Evolutionary conservation across 2,113 vertebrate species (phyloP).

Genomic region (Phrynocephalus versicolor): DNA sequence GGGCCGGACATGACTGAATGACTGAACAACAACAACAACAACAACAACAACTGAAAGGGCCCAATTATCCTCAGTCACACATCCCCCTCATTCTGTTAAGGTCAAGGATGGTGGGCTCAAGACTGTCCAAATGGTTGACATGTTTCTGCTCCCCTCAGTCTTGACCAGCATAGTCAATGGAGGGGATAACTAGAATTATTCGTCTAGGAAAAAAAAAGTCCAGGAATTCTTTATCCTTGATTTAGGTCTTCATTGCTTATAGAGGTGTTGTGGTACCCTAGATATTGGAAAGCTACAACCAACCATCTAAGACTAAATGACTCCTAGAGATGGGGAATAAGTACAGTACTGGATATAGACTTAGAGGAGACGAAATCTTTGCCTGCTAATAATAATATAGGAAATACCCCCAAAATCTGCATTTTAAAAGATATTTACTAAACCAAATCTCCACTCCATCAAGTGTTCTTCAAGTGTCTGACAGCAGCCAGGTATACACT

Average conservation of each 20-base stretch:
- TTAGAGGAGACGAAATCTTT: not conserved
- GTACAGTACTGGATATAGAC: too few relatives aligned
- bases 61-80: too few relatives aligned
- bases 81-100: not conserved
- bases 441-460: not conserved
- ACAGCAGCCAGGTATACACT: too few relatives aligned
- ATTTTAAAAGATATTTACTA: not conserved
- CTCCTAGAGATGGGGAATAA: too few relatives aligned
- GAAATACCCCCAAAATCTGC: not conserved
- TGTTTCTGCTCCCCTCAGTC: not conserved
- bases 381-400: not conserved
- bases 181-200: not conserved
- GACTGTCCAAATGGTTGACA: not conserved
- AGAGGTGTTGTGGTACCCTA: not conserved
- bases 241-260: not conserved
- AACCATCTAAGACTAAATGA: not conserved
- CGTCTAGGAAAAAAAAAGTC: not conserved
- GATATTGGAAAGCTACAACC: too few relatives aligned
- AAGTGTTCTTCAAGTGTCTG: too few relatives aligned
- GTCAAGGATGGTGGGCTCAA: not conserved
- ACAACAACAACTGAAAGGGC: too few relatives aligned
- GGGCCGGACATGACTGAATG: too few relatives aligned
- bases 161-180: not conserved
- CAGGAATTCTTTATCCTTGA: not conserved
- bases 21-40: too few relatives aligned